Evolutionary conservation across 2,888 invertebrate genomes (phyloP), one percentile per base, ranked within the genome.

Genomic region (Furcula furcula): DNA sequence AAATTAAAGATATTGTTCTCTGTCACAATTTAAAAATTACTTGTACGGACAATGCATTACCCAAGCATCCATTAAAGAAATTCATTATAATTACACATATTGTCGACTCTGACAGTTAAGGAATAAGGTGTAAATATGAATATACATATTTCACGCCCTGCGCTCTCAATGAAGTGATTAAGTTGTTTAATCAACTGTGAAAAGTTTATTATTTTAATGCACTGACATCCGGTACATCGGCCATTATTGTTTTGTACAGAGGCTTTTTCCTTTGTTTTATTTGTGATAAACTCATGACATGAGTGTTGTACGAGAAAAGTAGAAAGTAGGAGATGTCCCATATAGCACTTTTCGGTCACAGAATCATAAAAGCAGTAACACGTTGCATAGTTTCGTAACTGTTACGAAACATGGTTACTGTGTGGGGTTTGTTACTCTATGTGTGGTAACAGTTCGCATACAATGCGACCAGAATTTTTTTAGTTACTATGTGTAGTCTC

Each of bases 101-200:
- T 26, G 13, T 26, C 3, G 7, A 14, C 26, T 14, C 14, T 14
- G 9, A 4, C 14, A 4, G n/a, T 4, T 7, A 4, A 1, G 4
- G 4, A 4, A 14, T 14, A 14, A 14, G 9, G 14, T 26, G 7
- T 26, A 12, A 12, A 2, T 23, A 23, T 1, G 12, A 2, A 1
- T 9, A 12, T 1, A 12, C 12, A 25, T 13, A n/a, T 3, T 16
- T 16, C 4, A 16, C 11, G 26, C 11, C 7, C 22, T 14, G 27
- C 25, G 30, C 21, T 30, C 34, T 6, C 31, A 43, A 47, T 46
- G 29, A 42, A 46, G 39, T 54, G 60, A 71, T 77, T 69, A 67
- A 42, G 39, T 26, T 71, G 79, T 81, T 74, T 74, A 73, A 75
- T 76, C 82, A 82, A 71, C 68, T 74, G 80, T 67, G 44, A 63